These are phyloP conservation scores for Notiomystis cincta DNA, from an alignment of 2,113 vertebrate species.

Conservation along the genomic window DNA sequence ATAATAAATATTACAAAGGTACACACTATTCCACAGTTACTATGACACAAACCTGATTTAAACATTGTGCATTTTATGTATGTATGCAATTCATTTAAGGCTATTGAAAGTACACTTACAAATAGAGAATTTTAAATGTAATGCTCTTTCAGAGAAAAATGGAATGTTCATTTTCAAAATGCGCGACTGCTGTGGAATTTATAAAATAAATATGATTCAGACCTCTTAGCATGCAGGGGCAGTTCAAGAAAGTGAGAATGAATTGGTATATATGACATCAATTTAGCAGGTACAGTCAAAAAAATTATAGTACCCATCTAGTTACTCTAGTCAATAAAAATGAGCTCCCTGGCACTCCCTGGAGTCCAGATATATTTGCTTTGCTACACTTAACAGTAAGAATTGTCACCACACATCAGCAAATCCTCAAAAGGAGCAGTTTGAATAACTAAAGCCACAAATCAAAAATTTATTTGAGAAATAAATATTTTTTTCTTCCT, in stretches of 20 bases:
- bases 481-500: neutral
- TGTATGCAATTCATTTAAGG: neutral
- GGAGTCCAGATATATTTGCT: neutral
- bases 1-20: neutral
- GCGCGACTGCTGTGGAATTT: neutral
- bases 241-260: neutral
- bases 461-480: neutral
- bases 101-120: neutral
- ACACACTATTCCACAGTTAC: neutral
- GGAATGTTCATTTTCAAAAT: neutral
- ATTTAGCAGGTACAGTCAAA: neutral
- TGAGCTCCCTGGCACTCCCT: neutral
- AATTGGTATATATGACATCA: neutral
- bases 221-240: neutral
- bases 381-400: neutral
- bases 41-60: neutral
- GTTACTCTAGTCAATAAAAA: neutral
- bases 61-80: neutral
- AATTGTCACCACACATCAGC: neutral
- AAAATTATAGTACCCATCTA: neutral
- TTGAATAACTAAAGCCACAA: neutral
- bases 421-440: neutral
- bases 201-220: neutral
- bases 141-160: neutral
- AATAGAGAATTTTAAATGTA: neutral